Conservation (phyloP, 2,888 invertebrate genomes). For the Eremobia ochroleuca region DNA sequence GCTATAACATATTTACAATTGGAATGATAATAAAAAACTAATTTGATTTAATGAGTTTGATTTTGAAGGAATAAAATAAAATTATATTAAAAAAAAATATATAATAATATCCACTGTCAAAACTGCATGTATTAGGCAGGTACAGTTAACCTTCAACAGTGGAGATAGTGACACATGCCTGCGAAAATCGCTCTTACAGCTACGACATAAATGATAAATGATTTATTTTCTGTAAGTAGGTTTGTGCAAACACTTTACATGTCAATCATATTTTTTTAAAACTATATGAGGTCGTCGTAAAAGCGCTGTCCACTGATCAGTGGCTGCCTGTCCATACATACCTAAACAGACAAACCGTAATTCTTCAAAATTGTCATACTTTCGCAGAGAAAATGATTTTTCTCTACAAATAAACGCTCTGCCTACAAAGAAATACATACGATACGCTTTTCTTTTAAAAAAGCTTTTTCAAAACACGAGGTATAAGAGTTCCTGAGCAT, state of each 20-base stretch:
- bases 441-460: constrained; percentile 9
- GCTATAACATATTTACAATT: background rate
- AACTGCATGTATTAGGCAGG: background rate
- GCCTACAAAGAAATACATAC: background rate
- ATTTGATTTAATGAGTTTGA: background rate
- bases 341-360: background rate
- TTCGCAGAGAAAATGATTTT: background rate
- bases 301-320: background rate
- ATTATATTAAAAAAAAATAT: too few relatives aligned
- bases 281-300: too few relatives aligned
- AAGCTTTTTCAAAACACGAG: constrained; percentile 24
- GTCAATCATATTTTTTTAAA: too few relatives aligned
- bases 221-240: too few relatives aligned
- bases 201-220: too few relatives aligned
- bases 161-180: background rate
- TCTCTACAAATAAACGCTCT: background rate
- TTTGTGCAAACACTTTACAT: too few relatives aligned
- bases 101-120: background rate
- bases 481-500: constrained; percentile 37
- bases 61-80: background rate
- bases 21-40: background rate
- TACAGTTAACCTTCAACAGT: background rate
- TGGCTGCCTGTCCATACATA: background rate
- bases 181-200: background rate
- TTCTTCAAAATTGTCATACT: background rate